Evolutionary conservation across 2,888 invertebrate genomes (phyloP).

Genomic region (Spodoptera exigua): DNA sequence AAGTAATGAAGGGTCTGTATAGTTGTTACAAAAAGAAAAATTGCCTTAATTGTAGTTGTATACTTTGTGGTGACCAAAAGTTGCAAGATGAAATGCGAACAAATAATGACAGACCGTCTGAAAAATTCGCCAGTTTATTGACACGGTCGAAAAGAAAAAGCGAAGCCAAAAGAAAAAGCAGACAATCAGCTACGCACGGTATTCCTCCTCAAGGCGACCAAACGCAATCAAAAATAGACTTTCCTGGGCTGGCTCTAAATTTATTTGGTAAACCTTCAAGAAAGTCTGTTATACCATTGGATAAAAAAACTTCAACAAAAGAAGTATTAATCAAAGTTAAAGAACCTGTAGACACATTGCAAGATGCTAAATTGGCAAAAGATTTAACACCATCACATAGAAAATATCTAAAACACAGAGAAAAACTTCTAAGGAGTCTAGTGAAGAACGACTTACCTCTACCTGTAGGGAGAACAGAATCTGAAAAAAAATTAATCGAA

Average conservation of each 20-base stretch:
- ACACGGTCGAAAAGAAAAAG: conserved; percentile 53
- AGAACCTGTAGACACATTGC: conserved; percentile 39
- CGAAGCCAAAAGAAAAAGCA: conserved; percentile 57
- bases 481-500: conserved; percentile 20
- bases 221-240: conserved; percentile 54
- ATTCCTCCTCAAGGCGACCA: conserved; percentile 59
- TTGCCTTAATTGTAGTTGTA: conserved; percentile 76
- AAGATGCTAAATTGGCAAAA: conserved; percentile 58
- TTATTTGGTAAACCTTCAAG: conserved; percentile 40
- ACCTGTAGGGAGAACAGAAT: conserved; percentile 22
- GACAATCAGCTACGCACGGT: conserved; percentile 48
- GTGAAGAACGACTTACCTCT: conserved; percentile 35
- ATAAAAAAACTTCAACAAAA: conserved; percentile 54
- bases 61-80: conserved; percentile 70
- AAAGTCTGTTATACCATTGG: conserved; percentile 25
- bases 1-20: conserved; percentile 82
- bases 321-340: conserved; percentile 18
- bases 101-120: too few relatives aligned
- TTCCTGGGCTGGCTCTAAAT: conserved; percentile 45
- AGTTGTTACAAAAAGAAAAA: conserved; percentile 81
- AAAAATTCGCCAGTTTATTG: conserved; percentile 34
- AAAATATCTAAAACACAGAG: conserved; percentile 26
- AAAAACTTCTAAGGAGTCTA: conserved; percentile 27
- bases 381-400: conserved; percentile 26
- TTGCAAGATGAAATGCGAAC: too few relatives aligned